Evolutionary conservation across 2,797 vertebrate species (phyloP).

Genomic region (Liasis olivaceus): DNA sequence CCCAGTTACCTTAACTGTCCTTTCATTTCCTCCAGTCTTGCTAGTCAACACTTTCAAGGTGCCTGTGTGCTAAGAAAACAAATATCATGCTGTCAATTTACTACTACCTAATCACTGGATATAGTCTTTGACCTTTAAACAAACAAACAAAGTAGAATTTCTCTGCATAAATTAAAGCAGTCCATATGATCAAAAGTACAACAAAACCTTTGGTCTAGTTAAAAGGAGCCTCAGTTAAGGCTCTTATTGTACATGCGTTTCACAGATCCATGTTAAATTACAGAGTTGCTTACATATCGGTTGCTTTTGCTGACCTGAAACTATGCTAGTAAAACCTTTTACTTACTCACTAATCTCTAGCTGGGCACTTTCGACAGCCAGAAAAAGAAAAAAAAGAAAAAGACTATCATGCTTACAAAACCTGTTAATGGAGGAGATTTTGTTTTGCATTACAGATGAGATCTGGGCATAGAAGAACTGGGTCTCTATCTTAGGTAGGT

Average conservation of each 20-base stretch:
- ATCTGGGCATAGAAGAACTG: neutral
- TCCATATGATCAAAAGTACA: neutral
- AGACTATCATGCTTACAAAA: neutral
- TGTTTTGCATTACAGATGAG: neutral
- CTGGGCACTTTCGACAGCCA: neutral
- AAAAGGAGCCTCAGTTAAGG: neutral
- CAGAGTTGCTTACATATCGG: neutral
- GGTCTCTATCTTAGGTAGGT: neutral
- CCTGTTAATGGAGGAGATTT: neutral
- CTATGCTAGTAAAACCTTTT: neutral
- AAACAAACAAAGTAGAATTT: neutral
- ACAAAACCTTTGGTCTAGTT: neutral
- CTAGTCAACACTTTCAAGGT: constrained; percentile 54
- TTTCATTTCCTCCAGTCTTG: constrained; percentile 69
- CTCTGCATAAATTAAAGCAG: neutral
- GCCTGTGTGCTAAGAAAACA: constrained; percentile 55
- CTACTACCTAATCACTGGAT: neutral
- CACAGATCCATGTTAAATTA: neutral
- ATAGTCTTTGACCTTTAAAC: neutral
- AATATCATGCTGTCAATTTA: constrained; percentile 4
- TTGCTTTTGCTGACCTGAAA: neutral
- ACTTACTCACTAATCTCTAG: neutral
- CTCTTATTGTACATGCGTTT: neutral
- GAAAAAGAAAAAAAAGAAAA: neutral
- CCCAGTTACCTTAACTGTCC: constrained; percentile 64